Evolutionary conservation across 2,888 invertebrate species (phyloP).

Genomic region (Eretmocerus hayati): DNA sequence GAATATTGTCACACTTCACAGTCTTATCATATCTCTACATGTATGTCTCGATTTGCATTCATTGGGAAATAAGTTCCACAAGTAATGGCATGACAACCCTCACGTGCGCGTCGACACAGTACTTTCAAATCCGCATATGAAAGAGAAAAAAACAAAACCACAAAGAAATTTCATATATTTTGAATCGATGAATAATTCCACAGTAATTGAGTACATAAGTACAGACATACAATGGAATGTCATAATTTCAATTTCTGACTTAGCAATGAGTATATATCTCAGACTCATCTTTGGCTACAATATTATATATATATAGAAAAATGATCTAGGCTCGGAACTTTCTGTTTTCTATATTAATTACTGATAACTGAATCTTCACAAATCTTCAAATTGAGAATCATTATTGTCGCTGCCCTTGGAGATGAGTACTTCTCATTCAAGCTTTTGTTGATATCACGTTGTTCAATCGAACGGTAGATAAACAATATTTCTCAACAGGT

Average conservation of each 20-base stretch:
- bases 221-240: conserved; percentile 7
- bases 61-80: no score
- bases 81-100: no score
- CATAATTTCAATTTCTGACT: conserved; percentile 2
- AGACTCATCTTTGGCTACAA: conserved; percentile 2
- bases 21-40: no score
- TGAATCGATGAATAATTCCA: conserved; percentile 5
- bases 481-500: conserved; percentile 7
- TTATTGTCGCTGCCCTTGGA: conserved; percentile 23
- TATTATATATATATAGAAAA: conserved; percentile 10
- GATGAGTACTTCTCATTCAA: conserved; percentile 16
- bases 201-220: conserved; percentile 7
- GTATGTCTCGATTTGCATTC: no score
- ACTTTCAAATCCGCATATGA: neutral
- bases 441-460: conserved; percentile 14
- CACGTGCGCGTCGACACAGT: no score
- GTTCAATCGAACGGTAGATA: conserved; percentile 25
- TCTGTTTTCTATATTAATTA: conserved; percentile 3
- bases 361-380: neutral
- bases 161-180: conserved; percentile 1
- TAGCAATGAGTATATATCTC: conserved; percentile 14
- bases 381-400: conserved; percentile 6
- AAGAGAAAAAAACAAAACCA: conserved; percentile 9
- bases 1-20: no score
- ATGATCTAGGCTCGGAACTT: conserved; percentile 10